Evolutionary conservation across 2,888 invertebrate species (phyloP).

Genomic region (Geotrupes spiniger): DNA sequence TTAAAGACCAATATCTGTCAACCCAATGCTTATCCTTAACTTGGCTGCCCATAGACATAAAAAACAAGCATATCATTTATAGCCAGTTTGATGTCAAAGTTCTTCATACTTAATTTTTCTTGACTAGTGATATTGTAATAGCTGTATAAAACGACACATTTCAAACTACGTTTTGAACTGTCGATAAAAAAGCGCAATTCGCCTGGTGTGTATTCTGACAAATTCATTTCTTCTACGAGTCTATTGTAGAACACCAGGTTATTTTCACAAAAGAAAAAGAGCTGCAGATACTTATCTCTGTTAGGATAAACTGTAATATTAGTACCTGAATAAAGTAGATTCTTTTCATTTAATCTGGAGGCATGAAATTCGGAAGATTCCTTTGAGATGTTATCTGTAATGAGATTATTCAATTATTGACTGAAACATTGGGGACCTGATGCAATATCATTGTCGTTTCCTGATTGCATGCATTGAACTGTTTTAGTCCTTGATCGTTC

Average conservation of each 20-base stretch:
- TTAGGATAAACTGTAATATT: no score
- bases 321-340: no score
- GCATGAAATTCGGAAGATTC: slow-evolving; percentile 27
- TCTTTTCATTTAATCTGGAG: no score
- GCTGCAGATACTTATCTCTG: no score
- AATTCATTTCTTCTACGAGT: no score
- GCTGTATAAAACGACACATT: not conserved
- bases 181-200: no score
- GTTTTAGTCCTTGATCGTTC: slow-evolving; percentile 11
- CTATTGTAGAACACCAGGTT: no score
- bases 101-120: slow-evolving; percentile 33
- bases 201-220: slow-evolving; percentile 1
- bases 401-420: slow-evolving; percentile 20
- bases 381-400: no score
- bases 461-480: slow-evolving; percentile 14
- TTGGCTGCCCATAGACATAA: slow-evolving; percentile 3
- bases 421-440: no score
- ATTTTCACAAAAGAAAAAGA: slow-evolving; percentile 5
- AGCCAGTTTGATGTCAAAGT: not conserved
- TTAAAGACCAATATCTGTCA: slow-evolving; percentile 21
- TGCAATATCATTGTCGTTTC: slow-evolving; percentile 17
- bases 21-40: slow-evolving; percentile 4
- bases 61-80: not conserved
- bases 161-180: no score
- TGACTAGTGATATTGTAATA: not conserved